phyloP scores from a whole-genome alignment of 2,113 vertebrate species.

The Rana temporaria region DNA sequence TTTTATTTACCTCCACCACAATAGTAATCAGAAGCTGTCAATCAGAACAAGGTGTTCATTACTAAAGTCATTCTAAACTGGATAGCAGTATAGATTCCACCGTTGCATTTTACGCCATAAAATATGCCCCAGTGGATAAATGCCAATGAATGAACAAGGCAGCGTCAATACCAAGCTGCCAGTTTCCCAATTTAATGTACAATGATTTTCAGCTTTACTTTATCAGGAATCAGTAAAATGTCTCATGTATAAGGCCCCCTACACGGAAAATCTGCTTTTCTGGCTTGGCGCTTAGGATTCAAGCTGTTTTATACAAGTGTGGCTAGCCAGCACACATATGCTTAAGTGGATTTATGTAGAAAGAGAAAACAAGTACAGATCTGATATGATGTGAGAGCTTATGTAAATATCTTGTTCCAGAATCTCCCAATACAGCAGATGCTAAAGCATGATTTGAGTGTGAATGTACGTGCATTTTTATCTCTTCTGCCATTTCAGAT shows the following conservation, averaged over 20 bases:
- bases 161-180: neutral
- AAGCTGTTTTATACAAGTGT: slow-evolving; percentile 10
- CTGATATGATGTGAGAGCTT: neutral
- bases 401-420: slow-evolving; percentile 37
- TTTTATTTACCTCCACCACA: no score
- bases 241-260: neutral
- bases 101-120: no score
- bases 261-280: slow-evolving; percentile 6
- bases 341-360: slow-evolving; percentile 30
- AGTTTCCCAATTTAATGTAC: neutral
- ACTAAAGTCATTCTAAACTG: no score
- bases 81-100: no score
- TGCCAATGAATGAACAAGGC: no score
- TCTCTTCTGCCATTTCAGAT: slow-evolving; percentile 13
- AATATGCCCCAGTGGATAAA: no score
- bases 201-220: neutral
- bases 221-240: neutral
- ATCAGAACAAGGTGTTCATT: no score
- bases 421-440: slow-evolving; percentile 28
- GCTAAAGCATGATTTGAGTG: slow-evolving; percentile 20
- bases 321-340: slow-evolving; percentile 19
- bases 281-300: neutral
- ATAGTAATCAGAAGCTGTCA: no score
- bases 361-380: slow-evolving; percentile 1
- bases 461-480: neutral